These are phyloP conservation scores for Morone saxatilis DNA, from an alignment of 2,113 vertebrate genomes.

Conservation along the genomic window DNA sequence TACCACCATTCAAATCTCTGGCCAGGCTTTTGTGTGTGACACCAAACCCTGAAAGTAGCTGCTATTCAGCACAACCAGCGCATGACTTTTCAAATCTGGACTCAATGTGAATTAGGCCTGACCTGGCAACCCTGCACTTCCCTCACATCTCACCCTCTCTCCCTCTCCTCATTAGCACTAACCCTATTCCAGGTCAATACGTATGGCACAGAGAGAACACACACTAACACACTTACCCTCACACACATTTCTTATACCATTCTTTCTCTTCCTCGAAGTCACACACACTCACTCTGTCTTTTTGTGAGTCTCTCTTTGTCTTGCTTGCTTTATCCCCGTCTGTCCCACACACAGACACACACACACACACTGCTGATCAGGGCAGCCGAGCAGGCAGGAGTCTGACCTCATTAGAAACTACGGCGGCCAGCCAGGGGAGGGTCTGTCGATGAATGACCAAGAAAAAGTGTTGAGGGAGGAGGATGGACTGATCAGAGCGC, in stretches of 20 bases:
- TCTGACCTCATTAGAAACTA: constrained; percentile 73
- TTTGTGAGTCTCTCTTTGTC: constrained; percentile 48
- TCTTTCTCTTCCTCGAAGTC: constrained; percentile 12
- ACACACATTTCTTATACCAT: constrained; percentile 3
- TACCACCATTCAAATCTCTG: constrained; percentile 52
- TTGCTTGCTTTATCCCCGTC: constrained; percentile 11
- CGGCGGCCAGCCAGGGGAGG: constrained; percentile 48
- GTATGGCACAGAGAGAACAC: constrained; percentile 31
- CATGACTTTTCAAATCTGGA: constrained; percentile 67
- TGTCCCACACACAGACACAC: background rate
- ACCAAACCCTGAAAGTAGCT: constrained; percentile 58
- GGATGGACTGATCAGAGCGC: constrained; percentile 17
- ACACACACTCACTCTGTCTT: constrained; percentile 24
- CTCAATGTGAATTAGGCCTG: constrained; percentile 48
- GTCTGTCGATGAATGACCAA: constrained; percentile 50
- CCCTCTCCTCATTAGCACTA: constrained; percentile 59
- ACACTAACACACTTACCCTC: constrained; percentile 7
- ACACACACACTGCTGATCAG: constrained; percentile 59
- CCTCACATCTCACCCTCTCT: constrained; percentile 24
- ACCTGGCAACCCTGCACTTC: constrained; percentile 50
- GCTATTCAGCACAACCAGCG: constrained; percentile 78
- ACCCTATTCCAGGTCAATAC: constrained; percentile 68
- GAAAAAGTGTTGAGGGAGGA: constrained; percentile 20
- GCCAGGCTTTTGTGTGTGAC: constrained; percentile 52
- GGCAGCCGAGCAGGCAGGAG: constrained; percentile 49